Base-by-base conservation (phyloP, 1,140 invertebrate genomes). In the Cataglyphis hispanica region DNA sequence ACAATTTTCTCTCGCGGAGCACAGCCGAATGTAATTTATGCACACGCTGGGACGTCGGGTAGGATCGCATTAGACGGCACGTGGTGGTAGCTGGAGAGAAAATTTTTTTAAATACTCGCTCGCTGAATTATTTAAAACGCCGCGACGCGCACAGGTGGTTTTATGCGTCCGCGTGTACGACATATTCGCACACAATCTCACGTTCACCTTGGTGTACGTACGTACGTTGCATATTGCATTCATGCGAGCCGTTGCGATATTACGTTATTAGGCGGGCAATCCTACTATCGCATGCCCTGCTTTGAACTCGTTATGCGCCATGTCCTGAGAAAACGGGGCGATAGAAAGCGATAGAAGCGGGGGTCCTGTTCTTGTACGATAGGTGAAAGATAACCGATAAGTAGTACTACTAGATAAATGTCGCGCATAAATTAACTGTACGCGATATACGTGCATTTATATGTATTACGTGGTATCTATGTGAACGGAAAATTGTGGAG, bases 161-260 rank as follows among this genome's bases (percentile, higher is more conserved):
- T 70, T 66, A 74, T 46, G 61, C 61, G 61, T 76, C 50, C 66
- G 50, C 66, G 50, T 80, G 75, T n/a, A 64, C 72, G 76, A 67
- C 43, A 37, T n/a, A 69, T 81, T 25, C 75, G 72, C 76, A 74
- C 67, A 56, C 87, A 27, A 34, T 37, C 56, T 37, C 76, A n/a
- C 53, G 27, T 31, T 25, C 50, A 40, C 40, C 74, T 31, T 50
- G 78, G 84, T 63, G 86, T 87, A 13, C 85, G 75, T 72, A 87
- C 61, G 34, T 43, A 69, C 40, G 85, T 90, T 84, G 85, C 86
- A 69, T 93, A 91, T 91, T 91, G 87, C 91, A 93, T 93, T 88
- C 91, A 93, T 43, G 43, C 91, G 91, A 85, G 22, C 75, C 86
- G 53, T 86, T 53, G 58, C 87, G 88, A 89, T 86, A 89, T 89